Percentiles rank a stretch among this genome's conserved stretches.
These are phyloP conservation scores for Phalacrocorax brasilianus DNA, from an alignment of 2,113 vertebrate genomes.

Conservation along the genomic window DNA sequence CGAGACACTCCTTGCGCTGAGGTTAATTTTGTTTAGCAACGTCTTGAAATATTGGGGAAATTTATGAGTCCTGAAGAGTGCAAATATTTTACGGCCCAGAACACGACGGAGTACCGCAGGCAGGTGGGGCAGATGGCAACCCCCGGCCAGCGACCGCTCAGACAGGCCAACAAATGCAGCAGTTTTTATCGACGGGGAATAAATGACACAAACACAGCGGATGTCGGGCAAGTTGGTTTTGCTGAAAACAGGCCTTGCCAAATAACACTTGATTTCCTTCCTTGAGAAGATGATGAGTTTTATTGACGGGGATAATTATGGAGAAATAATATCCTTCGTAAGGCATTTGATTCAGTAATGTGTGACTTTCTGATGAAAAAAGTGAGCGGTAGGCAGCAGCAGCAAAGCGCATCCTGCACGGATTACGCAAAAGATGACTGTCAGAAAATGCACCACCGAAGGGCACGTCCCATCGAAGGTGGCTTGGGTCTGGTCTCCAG, in stretches of 20 bases:
- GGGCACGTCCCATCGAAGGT: neutral
- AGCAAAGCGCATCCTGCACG: neutral
- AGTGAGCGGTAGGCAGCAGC: neutral
- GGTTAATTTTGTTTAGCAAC: neutral
- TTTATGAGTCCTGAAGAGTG: neutral
- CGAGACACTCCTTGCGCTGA: neutral
- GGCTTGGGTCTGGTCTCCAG: neutral
- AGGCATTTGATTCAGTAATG: neutral
- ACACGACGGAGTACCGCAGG: rapidly evolving
- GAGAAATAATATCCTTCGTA: neutral
- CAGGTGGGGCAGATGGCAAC: neutral
- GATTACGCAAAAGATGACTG: neutral
- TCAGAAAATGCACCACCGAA: rapidly evolving
- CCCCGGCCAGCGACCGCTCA: neutral
- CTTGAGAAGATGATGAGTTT: neutral
- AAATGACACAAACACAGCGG: neutral
- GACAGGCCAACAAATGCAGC: neutral
- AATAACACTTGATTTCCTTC: neutral
- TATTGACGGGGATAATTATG: neutral
- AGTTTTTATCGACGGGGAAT: neutral
- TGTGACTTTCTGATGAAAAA: neutral
- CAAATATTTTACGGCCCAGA: neutral
- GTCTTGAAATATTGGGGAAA: neutral
- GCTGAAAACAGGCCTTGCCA: neutral
- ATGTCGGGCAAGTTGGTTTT: neutral